Percentiles rank a stretch among this genome's conserved stretches.
These are phyloP conservation scores for Charaxes varanes DNA, from an alignment of 1,140 invertebrate genomes.

Conservation along the genomic window DNA sequence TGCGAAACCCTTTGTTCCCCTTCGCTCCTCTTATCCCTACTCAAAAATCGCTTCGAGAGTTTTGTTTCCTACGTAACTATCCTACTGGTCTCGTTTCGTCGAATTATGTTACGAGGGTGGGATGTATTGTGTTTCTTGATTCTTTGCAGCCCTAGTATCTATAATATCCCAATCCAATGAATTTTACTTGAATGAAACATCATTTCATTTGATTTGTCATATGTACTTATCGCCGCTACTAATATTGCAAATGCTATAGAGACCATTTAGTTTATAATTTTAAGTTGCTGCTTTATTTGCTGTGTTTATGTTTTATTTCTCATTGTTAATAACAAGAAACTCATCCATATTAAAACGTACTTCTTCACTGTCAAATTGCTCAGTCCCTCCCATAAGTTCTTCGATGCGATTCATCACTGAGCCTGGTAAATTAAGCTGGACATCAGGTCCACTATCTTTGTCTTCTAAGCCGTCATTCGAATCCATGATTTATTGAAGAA, in stretches of 20 bases:
- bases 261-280: no score
- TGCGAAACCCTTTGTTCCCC: constrained; percentile 49
- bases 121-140: constrained; percentile 8
- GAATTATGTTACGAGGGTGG: constrained; percentile 49
- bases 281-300: no score
- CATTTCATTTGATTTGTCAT: no score
- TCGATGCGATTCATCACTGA: constrained; percentile 67
- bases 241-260: no score
- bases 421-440: constrained; percentile 64
- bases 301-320: no score
- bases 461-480: constrained; percentile 54
- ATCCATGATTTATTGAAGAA: constrained; percentile 36
- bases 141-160: constrained; percentile 1
- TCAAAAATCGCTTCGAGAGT: constrained; percentile 60
- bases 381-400: constrained; percentile 90
- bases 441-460: constrained; percentile 59
- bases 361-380: constrained; percentile 93
- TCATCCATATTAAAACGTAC: no score
- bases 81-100: constrained; percentile 56
- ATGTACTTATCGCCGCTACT: no score
- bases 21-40: constrained; percentile 58
- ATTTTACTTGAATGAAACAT: no score
- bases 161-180: no score
- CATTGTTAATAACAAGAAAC: no score
- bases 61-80: constrained; percentile 53